phyloP scores from a whole-genome alignment of 2,113 vertebrate genomes.

The Brienomyrus longianalis region DNA sequence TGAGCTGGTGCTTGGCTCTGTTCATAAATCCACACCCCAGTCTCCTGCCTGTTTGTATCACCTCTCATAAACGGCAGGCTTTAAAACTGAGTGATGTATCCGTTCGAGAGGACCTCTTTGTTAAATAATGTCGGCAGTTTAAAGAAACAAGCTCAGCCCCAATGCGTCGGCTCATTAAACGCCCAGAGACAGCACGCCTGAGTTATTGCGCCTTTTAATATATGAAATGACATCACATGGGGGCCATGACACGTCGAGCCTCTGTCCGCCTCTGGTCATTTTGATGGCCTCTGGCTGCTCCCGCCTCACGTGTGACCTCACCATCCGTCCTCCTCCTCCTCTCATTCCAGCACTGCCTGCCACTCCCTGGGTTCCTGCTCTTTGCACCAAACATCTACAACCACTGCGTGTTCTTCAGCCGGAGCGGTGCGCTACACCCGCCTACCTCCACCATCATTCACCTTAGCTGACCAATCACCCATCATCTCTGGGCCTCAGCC shows the following conservation, averaged over 20 bases:
- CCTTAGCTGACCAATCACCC: not conserved
- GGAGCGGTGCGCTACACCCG: constrained; percentile 72
- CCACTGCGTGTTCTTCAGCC: constrained; percentile 76
- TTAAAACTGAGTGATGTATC: constrained; percentile 1
- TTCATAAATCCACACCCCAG: not conserved
- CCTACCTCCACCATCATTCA: not conserved
- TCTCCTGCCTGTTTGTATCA: not conserved
- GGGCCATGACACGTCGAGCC: not conserved
- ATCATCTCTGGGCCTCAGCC: not conserved
- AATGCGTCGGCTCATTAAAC: not conserved
- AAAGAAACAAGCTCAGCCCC: not conserved
- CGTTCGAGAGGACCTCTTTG: not conserved
- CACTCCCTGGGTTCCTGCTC: constrained; percentile 90
- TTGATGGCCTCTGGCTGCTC: not conserved
- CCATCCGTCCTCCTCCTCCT: constrained; percentile 16
- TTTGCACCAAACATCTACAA: constrained; percentile 82
- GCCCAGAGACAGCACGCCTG: not conserved
- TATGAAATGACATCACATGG: not conserved
- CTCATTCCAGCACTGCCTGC: constrained; percentile 74
- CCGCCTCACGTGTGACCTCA: not conserved
- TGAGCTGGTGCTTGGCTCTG: not conserved
- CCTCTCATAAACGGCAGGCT: not conserved
- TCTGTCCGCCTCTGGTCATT: not conserved
- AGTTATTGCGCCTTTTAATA: not conserved
- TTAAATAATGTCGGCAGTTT: not conserved